Base-by-base conservation (phyloP, 2,797 vertebrate genomes). In the Cuculus canorus region DNA sequence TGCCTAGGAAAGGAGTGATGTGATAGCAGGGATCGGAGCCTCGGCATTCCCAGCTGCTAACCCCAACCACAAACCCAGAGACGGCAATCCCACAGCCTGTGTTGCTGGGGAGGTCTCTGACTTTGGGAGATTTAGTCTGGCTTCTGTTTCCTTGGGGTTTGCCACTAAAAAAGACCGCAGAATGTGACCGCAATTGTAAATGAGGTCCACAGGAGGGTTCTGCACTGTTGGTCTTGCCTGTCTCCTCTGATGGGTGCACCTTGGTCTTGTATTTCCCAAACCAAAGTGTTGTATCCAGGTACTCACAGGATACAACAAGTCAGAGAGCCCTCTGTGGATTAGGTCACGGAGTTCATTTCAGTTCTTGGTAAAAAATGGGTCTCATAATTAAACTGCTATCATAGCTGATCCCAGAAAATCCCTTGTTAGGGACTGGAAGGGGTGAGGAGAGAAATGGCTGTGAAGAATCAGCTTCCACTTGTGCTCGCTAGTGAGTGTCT, bases 261-360 rank as follows among this genome's bases (percentile, higher is more conserved):
- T 65, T 10, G 37, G 33, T 57, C 66, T 30, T 39, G 21, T 52
- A 3, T 50, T 93, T 73, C 56, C 43, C 23, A 79, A 32, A 80
- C 30, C n/a, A 4, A 39, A 48, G 37, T 24, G 6, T 33, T 39
- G 33, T 21, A 16, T 24, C 19, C 0, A 0, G 43, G 45, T 52
- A 11, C 39, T 37, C 35, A 59, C 63, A 41, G 65, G 30, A n/a
- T n/a, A n/a, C n/a, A n/a, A n/a, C n/a, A n/a, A n/a, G n/a, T n/a
- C n/a, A n/a, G n/a, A n/a, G n/a, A n/a, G n/a, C 35, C 27, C 47
- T 69, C 57, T 41, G 28, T 30, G 60, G 33, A 35, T 75, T 47
- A 65, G 33, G 19, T 72, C 33, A 21, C 13, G 50, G 64, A 8
- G 43, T 53, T 84, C 15, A 17, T 86, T 41, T 54, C 3, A 3